phyloP scores from a whole-genome alignment of 2,888 invertebrate genomes.

The Smittia aterrima region DNA sequence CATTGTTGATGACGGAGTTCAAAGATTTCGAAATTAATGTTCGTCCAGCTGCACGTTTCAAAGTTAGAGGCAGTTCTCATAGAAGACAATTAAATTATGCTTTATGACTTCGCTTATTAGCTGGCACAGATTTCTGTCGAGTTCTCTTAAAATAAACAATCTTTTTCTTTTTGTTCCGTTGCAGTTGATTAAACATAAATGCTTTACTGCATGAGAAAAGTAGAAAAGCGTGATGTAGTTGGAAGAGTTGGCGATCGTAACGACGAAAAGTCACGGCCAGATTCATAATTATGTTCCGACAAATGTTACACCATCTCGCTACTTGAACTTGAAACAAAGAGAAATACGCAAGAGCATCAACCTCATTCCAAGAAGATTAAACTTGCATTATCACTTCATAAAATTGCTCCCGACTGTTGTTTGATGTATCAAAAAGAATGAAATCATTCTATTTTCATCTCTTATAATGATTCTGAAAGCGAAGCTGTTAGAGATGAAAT shows the following conservation, averaged over 20 bases:
- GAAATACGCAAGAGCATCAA: background rate
- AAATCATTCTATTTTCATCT: background rate
- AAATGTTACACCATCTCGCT: slow-evolving; percentile 20
- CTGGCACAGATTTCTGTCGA: background rate
- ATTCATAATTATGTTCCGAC: background rate
- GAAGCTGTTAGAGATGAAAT: background rate
- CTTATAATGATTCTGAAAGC: background rate
- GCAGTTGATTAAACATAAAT: no score
- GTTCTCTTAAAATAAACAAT: no score
- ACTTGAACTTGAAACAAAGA: background rate
- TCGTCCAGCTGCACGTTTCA: background rate
- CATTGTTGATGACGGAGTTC: background rate
- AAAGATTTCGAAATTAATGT: background rate
- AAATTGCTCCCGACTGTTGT: slow-evolving; percentile 13
- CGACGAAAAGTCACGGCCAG: background rate
- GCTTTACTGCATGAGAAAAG: no score
- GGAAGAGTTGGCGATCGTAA: no score
- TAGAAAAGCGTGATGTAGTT: background rate
- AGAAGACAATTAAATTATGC: background rate
- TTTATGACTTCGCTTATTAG: background rate
- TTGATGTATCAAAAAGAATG: background rate
- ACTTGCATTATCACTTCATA: slow-evolving; percentile 34
- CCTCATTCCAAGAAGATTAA: slow-evolving; percentile 20
- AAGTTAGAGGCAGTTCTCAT: background rate
- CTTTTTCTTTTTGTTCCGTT: no score